Percentiles rank a stretch among this genome's conserved stretches.
Evolutionary conservation across 2,797 vertebrate species (phyloP).

Genomic region (Notamacropus eugenii): DNA sequence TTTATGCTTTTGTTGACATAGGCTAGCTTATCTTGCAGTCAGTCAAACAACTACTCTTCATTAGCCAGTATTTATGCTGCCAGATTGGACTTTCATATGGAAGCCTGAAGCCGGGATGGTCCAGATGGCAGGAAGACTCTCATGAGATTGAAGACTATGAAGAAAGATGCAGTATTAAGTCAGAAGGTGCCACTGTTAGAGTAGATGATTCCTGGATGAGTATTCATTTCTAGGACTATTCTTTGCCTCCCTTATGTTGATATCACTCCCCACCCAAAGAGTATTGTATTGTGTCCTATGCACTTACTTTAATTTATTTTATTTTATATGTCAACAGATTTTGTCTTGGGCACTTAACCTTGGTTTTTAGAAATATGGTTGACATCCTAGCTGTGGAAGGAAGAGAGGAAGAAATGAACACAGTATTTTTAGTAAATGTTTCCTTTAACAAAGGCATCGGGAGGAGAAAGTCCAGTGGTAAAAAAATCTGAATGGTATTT

Average conservation of each 20-base stretch:
- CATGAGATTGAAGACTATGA: slow-evolving; percentile 86
- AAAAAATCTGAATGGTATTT: slow-evolving; percentile 90
- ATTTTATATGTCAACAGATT: slow-evolving; percentile 84
- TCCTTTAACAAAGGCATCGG: slow-evolving; percentile 91
- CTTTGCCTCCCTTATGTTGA: slow-evolving; percentile 70
- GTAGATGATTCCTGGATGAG: slow-evolving; percentile 83
- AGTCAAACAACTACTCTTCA: slow-evolving; percentile 85
- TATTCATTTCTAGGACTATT: slow-evolving; percentile 66
- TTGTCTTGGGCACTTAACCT: slow-evolving; percentile 85
- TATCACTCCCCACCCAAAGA: slow-evolving; percentile 60
- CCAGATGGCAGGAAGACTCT: slow-evolving; percentile 86
- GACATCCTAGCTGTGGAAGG: slow-evolving; percentile 77
- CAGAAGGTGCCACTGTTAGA: slow-evolving; percentile 86
- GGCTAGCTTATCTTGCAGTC: slow-evolving; percentile 78
- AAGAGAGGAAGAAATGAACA: slow-evolving; percentile 75
- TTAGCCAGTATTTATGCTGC: slow-evolving; percentile 85
- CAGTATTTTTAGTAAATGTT: slow-evolving; percentile 91
- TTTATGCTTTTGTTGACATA: slow-evolving; percentile 79
- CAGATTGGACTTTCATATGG: slow-evolving; percentile 88
- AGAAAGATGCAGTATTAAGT: slow-evolving; percentile 86
- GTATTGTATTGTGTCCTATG: slow-evolving; percentile 65
- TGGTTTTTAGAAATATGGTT: slow-evolving; percentile 84
- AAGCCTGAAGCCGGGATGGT: slow-evolving; percentile 84
- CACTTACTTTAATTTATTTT: slow-evolving; percentile 83
- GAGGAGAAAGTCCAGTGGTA: slow-evolving; percentile 83